phyloP scores from a whole-genome alignment of 2,797 vertebrate genomes.

The Rousettus madagascariensis region DNA sequence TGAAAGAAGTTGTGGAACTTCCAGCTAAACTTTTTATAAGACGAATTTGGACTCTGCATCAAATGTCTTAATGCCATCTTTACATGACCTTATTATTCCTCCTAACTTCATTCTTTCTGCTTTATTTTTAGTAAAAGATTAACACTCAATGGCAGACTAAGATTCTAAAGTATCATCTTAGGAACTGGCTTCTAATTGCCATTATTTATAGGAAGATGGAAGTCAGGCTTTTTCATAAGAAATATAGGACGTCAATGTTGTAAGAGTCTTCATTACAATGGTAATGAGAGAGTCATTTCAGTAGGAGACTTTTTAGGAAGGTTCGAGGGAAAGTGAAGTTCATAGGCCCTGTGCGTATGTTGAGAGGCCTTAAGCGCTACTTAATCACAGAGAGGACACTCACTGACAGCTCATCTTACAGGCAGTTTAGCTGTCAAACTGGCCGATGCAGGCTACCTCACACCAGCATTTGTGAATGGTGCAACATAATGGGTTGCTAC shows the following conservation, averaged over 20 bases:
- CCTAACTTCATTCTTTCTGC: neutral
- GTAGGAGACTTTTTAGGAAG: neutral
- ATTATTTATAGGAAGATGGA: neutral
- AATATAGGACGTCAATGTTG: neutral
- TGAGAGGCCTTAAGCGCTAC: neutral
- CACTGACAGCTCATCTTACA: neutral
- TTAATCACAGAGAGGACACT: neutral
- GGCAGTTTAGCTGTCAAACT: neutral
- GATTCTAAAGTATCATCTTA: neutral
- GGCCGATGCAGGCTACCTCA: neutral
- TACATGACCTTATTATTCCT: neutral
- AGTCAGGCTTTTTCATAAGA: neutral
- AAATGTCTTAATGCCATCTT: neutral
- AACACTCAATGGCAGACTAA: neutral
- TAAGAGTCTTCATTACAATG: neutral
- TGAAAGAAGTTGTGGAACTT: neutral
- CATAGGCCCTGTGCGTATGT: no score
- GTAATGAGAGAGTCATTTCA: neutral
- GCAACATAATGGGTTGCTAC: neutral
- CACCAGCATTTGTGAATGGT: neutral
- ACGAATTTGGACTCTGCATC: neutral
- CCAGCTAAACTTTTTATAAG: neutral
- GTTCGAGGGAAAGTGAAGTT: neutral
- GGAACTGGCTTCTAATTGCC: neutral
- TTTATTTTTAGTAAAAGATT: constrained; percentile 1